phyloP scores from a whole-genome alignment of 2,888 invertebrate genomes.

The Euzophera pinguis region DNA sequence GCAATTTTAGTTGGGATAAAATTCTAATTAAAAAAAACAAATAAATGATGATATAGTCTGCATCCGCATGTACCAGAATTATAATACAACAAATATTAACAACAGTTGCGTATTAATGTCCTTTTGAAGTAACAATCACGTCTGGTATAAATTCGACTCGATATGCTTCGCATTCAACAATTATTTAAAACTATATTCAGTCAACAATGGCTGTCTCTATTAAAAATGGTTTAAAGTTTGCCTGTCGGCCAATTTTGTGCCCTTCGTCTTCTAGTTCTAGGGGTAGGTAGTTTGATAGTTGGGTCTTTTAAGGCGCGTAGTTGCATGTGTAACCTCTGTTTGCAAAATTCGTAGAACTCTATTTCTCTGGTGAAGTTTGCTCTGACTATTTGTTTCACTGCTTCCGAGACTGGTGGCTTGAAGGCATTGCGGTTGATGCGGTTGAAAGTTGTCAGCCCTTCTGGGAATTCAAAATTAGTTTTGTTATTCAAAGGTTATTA shows the following conservation, averaged over 20 bases:
- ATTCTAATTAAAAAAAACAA: too few relatives aligned
- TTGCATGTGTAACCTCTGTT: constrained; percentile 90
- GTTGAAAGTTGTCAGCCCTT: constrained; percentile 86
- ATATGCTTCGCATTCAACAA: background rate
- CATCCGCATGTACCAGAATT: too few relatives aligned
- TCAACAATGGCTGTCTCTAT: background rate
- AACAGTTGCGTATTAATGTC: too few relatives aligned
- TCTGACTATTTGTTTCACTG: constrained; percentile 90
- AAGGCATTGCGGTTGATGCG: constrained; percentile 92
- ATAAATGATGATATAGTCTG: too few relatives aligned
- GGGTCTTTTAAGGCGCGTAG: constrained; percentile 85
- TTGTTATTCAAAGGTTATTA: background rate
- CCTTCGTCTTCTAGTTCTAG: constrained; percentile 39
- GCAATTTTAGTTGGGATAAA: too few relatives aligned
- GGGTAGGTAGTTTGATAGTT: constrained; percentile 38
- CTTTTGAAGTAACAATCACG: too few relatives aligned
- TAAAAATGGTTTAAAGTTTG: constrained; percentile 27
- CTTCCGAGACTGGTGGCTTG: constrained; percentile 92
- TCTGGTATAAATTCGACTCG: background rate
- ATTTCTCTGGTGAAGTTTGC: constrained; percentile 93
- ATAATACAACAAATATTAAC: too few relatives aligned
- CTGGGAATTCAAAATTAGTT: constrained; percentile 67
- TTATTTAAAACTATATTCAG: background rate
- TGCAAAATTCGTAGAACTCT: constrained; percentile 94
- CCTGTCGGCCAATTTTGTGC: constrained; percentile 27